Evolutionary conservation across 2,113 vertebrate species (phyloP).

Genomic region (Sebastes schlegelii): DNA sequence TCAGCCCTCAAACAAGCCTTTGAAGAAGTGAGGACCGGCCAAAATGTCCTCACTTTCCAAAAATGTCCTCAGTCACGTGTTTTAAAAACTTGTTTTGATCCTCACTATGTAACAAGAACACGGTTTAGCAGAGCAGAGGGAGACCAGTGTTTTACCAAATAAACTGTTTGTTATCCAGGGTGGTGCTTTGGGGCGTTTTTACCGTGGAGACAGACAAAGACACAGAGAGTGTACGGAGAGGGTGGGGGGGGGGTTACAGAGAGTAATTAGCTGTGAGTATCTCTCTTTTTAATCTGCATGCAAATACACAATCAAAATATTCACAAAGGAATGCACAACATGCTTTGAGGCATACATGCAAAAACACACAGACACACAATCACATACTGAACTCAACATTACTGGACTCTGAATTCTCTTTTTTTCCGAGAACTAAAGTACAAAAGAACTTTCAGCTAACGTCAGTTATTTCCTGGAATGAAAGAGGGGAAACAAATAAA

Average conservation of each 20-base stretch:
- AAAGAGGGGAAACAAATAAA: not conserved
- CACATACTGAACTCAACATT: not conserved
- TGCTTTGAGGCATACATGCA: not conserved
- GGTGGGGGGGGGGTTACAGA: not conserved
- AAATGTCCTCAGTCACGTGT: too few species aligned
- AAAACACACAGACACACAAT: slow-evolving; percentile 11
- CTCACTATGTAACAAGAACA: too few species aligned
- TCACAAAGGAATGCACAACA: slow-evolving; percentile 10
- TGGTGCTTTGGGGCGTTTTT: slow-evolving; percentile 20
- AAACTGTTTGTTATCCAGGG: slow-evolving; percentile 26
- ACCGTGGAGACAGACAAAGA: slow-evolving; percentile 13
- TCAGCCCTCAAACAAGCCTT: too few species aligned
- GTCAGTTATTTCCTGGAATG: slow-evolving; percentile 31
- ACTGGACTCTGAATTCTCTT: not conserved
- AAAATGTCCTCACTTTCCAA: too few species aligned
- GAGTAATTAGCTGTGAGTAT: slow-evolving; percentile 16
- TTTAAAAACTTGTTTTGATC: too few species aligned
- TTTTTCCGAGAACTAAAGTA: slow-evolving; percentile 9
- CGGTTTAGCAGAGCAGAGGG: not conserved
- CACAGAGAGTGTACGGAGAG: not conserved
- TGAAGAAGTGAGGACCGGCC: too few species aligned
- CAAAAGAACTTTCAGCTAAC: slow-evolving; percentile 29
- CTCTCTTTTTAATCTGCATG: slow-evolving; percentile 15
- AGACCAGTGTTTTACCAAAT: slow-evolving; percentile 1
- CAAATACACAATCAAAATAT: slow-evolving; percentile 8